These are phyloP conservation scores for Flexamia atlantica DNA, from an alignment of 2,888 invertebrate genomes.

Conservation along the genomic window DNA sequence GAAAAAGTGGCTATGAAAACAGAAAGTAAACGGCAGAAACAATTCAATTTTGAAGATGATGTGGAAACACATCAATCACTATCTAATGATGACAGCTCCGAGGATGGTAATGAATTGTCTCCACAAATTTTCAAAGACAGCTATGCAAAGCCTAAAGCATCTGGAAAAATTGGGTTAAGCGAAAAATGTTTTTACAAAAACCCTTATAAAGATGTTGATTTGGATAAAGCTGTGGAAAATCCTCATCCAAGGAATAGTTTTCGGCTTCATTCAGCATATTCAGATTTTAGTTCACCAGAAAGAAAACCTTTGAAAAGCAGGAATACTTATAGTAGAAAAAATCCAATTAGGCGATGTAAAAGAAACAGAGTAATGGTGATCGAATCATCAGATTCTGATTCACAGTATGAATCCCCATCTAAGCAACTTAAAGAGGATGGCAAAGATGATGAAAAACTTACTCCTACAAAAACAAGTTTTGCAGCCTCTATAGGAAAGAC, in stretches of 20 bases:
- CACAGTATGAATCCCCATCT: neutral
- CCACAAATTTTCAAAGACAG: neutral
- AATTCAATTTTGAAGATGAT: slow-evolving; percentile 1
- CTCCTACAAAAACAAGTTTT: neutral
- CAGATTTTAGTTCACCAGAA: neutral
- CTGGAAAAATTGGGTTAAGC: neutral
- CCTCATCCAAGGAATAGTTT: neutral
- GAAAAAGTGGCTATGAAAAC: neutral
- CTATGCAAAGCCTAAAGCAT: neutral
- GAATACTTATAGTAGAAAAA: neutral
- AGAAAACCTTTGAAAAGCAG: neutral
- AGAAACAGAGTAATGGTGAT: neutral
- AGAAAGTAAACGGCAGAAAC: neutral
- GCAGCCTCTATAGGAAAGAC: neutral
- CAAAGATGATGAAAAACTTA: neutral
- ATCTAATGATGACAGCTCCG: neutral
- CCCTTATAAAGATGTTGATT: neutral
- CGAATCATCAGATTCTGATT: slow-evolving; percentile 28
- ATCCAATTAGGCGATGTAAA: neutral
- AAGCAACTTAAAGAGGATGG: neutral
- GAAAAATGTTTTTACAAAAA: neutral
- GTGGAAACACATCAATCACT: neutral
- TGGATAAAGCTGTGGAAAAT: neutral
- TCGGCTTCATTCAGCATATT: neutral
- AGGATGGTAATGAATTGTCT: neutral